These are phyloP conservation scores for Lucifuga dentata DNA, from an alignment of 2,113 vertebrate species.

Conservation along the genomic window DNA sequence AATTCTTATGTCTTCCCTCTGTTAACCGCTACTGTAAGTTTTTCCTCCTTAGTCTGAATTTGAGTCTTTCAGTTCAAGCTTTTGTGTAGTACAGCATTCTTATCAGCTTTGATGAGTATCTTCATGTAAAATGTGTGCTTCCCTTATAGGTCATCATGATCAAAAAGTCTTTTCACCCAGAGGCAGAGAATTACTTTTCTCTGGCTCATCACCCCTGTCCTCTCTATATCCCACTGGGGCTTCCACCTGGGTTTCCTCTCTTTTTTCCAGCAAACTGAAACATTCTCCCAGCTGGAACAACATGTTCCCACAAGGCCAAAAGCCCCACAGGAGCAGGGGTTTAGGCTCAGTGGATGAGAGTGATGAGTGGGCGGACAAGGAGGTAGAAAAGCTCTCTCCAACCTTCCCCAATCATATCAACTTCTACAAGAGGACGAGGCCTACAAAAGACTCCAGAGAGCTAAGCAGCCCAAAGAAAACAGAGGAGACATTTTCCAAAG, in stretches of 20 bases:
- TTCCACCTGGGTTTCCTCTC: slow-evolving; percentile 77
- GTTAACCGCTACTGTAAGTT: slow-evolving; percentile 8
- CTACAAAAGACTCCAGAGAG: slow-evolving; percentile 67
- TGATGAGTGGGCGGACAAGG: slow-evolving; percentile 54
- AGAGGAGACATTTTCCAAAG: slow-evolving; percentile 69
- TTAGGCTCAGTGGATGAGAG: slow-evolving; percentile 63
- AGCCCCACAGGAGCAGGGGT: slow-evolving; percentile 56
- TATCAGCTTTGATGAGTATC: background rate
- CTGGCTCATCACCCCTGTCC: slow-evolving; percentile 68
- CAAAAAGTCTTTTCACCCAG: slow-evolving; percentile 69
- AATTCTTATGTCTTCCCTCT: slow-evolving; percentile 38
- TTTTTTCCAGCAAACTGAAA: slow-evolving; percentile 68
- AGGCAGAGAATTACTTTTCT: slow-evolving; percentile 70
- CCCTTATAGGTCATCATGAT: slow-evolving; percentile 69
- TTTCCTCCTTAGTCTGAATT: background rate
- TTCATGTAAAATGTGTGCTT: slow-evolving; percentile 82
- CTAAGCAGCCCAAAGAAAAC: slow-evolving; percentile 83
- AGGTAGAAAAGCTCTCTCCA: slow-evolving; percentile 50
- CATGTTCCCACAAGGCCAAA: slow-evolving; percentile 55
- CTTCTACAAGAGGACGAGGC: slow-evolving; percentile 69
- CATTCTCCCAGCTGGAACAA: slow-evolving; percentile 76
- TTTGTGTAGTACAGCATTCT: background rate
- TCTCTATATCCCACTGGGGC: slow-evolving; percentile 65
- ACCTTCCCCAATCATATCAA: slow-evolving; percentile 58
- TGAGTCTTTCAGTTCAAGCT: background rate